Evolutionary conservation across 2,888 invertebrate species (phyloP).

Genomic region (Luperina testacea): DNA sequence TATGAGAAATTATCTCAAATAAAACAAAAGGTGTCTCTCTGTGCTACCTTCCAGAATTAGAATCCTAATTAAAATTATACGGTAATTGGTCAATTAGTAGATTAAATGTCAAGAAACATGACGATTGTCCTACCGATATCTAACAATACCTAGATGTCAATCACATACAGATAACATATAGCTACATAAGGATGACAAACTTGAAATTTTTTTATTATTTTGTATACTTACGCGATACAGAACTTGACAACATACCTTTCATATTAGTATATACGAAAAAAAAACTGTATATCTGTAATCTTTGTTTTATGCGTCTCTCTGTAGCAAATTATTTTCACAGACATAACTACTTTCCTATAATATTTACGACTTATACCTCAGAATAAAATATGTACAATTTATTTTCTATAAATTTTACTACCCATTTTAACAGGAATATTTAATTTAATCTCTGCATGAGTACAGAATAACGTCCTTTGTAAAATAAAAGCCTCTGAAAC

Average conservation of each 20-base stretch:
- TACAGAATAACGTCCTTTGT: neutral
- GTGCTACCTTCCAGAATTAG: neutral
- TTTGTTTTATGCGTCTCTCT: neutral
- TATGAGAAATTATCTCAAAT: neutral
- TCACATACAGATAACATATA: neutral
- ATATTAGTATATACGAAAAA: neutral
- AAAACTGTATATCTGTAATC: neutral
- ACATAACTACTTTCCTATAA: neutral
- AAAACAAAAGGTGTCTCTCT: neutral
- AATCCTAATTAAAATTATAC: conserved; percentile 1
- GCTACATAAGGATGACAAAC: neutral
- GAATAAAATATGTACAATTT: neutral
- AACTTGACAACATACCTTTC: neutral
- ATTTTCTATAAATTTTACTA: too few relatives aligned
- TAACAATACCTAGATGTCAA: neutral
- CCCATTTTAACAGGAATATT: neutral
- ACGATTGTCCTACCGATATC: neutral
- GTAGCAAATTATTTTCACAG: neutral
- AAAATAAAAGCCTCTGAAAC: neutral
- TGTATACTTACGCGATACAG: neutral
- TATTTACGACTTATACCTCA: neutral
- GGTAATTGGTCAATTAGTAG: neutral
- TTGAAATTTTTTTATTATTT: neutral
- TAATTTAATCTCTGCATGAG: neutral
- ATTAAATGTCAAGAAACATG: neutral